phyloP scores from a whole-genome alignment of 2,888 invertebrate species.

The Camponotus fellah region DNA sequence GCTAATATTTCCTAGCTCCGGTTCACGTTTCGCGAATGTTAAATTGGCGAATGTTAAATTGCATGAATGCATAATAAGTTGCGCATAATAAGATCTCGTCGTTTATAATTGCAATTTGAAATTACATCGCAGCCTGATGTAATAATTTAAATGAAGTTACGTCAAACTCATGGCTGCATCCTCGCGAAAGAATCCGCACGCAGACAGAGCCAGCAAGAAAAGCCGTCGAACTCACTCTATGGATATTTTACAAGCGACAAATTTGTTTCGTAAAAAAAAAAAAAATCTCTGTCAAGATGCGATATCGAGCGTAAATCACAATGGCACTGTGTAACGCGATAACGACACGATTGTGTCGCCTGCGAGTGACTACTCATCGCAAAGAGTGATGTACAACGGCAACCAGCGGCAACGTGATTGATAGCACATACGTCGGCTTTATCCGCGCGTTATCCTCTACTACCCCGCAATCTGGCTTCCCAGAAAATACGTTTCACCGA shows the following conservation, averaged over 20 bases:
- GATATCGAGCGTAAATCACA: constrained; percentile 50
- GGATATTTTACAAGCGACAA: constrained; percentile 28
- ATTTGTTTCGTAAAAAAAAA: constrained; percentile 42
- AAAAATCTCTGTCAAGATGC: constrained; percentile 52
- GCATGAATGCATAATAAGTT: constrained; percentile 16
- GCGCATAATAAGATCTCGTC: constrained; percentile 11
- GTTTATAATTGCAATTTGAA: constrained; percentile 27
- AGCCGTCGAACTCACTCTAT: not conserved
- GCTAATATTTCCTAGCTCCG: not conserved
- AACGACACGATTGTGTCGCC: constrained; percentile 56
- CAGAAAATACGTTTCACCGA: constrained; percentile 43
- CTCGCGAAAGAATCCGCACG: not conserved
- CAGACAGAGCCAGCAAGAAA: not conserved
- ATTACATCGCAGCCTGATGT: not conserved
- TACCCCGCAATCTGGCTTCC: constrained; percentile 37
- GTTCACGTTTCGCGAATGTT: not conserved
- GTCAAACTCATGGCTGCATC: not conserved
- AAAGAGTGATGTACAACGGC: constrained; percentile 54
- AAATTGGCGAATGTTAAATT: not conserved
- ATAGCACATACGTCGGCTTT: constrained; percentile 55
- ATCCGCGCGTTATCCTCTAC: constrained; percentile 52
- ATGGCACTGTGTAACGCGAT: constrained; percentile 49
- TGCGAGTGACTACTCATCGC: constrained; percentile 56
- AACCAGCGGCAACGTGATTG: constrained; percentile 53
- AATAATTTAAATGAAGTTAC: too few species aligned